Percentiles rank a stretch among this genome's conserved stretches.
Conservation (phyloP, 1,140 invertebrate genomes). For the Fopius arisanus region DNA sequence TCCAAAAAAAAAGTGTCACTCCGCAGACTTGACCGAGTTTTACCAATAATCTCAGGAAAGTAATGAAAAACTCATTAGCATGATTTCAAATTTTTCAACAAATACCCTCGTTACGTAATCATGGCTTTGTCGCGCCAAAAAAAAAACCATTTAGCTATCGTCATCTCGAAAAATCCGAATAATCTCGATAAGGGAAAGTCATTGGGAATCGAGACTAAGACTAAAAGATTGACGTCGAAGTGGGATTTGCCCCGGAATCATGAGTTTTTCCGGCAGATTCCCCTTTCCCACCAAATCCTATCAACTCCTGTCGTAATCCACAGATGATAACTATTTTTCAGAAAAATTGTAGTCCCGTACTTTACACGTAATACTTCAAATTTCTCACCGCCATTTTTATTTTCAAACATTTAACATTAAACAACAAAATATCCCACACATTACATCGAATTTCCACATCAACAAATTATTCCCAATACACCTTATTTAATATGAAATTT, state of each 20-base stretch:
- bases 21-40: too few species aligned
- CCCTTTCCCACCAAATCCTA: conserved; percentile 21
- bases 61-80: neutral
- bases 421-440: too few species aligned
- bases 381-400: too few species aligned
- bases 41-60: neutral
- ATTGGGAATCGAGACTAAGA: neutral
- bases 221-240: neutral
- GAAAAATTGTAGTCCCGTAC: too few species aligned
- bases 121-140: neutral
- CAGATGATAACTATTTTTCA: too few species aligned
- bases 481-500: too few species aligned
- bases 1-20: too few species aligned
- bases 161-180: neutral
- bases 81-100: neutral
- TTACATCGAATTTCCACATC: too few species aligned
- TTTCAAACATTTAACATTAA: too few species aligned
- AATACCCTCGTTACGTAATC: neutral
- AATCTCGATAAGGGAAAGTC: neutral
- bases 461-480: too few species aligned
- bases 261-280: neutral
- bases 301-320: conserved; percentile 24
- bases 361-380: too few species aligned
- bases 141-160: neutral
- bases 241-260: neutral